Percentiles rank a stretch among this genome's conserved stretches.
Conservation (phyloP, 1,140 invertebrate genomes). For the Ruditapes philippinarum region DNA sequence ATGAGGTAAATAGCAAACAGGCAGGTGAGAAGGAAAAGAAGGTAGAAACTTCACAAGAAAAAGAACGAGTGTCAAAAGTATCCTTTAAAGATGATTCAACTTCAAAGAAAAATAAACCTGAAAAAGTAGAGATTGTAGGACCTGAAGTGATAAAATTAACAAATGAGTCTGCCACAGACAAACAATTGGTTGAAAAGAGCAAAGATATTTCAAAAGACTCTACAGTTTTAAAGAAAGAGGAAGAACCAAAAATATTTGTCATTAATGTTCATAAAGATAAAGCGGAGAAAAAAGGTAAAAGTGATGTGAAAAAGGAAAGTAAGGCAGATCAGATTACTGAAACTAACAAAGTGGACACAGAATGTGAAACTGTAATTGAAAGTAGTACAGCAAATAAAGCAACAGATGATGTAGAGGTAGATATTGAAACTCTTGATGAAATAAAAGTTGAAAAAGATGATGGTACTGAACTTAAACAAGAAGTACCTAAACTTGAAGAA, state of each 20-base stretch:
- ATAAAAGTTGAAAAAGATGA: slow-evolving; percentile 21
- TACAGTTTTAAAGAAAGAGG: not conserved
- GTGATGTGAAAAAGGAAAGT: not conserved
- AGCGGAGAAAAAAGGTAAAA: not conserved
- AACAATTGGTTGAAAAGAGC: slow-evolving; percentile 14
- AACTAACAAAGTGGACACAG: not conserved
- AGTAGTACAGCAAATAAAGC: not conserved
- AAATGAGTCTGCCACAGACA: not conserved
- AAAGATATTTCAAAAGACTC: not conserved
- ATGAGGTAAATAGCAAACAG: not conserved
- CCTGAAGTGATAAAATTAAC: slow-evolving; percentile 7
- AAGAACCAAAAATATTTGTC: not conserved
- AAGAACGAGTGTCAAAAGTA: slow-evolving; percentile 15
- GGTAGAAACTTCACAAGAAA: not conserved
- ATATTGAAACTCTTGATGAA: slow-evolving; percentile 18
- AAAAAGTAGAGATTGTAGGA: not conserved
- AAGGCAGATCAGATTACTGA: not conserved
- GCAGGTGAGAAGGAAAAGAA: slow-evolving; percentile 3
- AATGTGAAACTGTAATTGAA: too few relatives aligned
- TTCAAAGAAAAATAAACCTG: not conserved
- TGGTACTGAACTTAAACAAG: not conserved
- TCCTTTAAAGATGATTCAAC: slow-evolving; percentile 12
- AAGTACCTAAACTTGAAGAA: not conserved
- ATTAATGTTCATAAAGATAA: not conserved
- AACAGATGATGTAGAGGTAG: not conserved